A percentile compares a stretch with the other conserved stretches of the same genome.
These are phyloP conservation scores for Rallus limicola DNA, from an alignment of 2,113 vertebrate genomes.

Conservation along the genomic window DNA sequence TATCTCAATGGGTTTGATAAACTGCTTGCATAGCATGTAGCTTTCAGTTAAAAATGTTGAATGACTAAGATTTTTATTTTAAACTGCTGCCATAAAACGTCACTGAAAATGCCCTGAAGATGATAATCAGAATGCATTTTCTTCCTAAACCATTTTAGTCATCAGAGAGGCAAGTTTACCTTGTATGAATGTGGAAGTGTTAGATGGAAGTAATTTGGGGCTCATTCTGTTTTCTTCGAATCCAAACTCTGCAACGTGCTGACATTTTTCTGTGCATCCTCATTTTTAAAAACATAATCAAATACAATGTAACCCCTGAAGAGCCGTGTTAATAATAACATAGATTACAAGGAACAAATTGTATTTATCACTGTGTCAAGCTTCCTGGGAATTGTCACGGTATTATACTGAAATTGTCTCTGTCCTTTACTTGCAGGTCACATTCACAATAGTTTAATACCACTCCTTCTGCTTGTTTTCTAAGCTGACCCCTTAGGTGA, in stretches of 20 bases:
- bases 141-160: not conserved
- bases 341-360: not conserved
- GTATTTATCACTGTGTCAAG: not conserved
- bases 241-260: not conserved
- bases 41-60: not conserved
- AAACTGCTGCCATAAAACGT: not conserved
- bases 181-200: not conserved
- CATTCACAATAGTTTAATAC: not conserved
- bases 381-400: not conserved
- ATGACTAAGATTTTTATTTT: conserved; percentile 44
- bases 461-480: not conserved
- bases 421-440: not conserved
- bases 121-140: not conserved
- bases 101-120: conserved; percentile 5
- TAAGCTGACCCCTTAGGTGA: not conserved
- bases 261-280: not conserved
- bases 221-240: not conserved
- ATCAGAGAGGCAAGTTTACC: not conserved
- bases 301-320: not conserved
- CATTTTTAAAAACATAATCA: not conserved
- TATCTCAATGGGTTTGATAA: not conserved
- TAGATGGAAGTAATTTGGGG: not conserved
- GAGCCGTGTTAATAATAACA: not conserved
- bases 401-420: not conserved
- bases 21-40: not conserved